phyloP scores from a whole-genome alignment of 2,797 vertebrate genomes.

The Enteromius viviparus region DNA sequence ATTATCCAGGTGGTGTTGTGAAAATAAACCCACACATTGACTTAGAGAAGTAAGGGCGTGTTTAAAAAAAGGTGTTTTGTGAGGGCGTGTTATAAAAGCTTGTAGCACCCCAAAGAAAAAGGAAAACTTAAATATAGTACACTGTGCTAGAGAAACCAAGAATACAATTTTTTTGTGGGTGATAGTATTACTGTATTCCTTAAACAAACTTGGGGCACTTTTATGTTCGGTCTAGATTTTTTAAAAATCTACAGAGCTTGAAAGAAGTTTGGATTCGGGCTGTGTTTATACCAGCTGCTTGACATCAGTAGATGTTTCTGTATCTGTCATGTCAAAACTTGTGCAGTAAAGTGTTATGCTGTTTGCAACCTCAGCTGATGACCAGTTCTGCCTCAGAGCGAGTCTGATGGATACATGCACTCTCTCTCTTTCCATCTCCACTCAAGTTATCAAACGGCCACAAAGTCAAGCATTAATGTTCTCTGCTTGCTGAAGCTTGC shows the following conservation, averaged over 20 bases:
- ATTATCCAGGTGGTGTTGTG: no score
- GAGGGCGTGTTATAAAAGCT: no score
- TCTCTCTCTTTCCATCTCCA: background rate
- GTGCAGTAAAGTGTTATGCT: background rate
- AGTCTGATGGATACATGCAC: conserved; percentile 35
- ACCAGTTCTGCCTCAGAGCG: conserved; percentile 25
- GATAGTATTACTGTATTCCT: background rate
- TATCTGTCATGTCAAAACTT: conserved; percentile 19
- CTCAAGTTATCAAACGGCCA: conserved; percentile 38
- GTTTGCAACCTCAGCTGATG: conserved; percentile 6
- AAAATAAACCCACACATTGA: no score
- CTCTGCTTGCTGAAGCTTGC: conserved; percentile 29
- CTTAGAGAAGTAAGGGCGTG: no score
- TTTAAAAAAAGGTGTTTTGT: no score
- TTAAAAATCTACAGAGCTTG: conserved; percentile 8
- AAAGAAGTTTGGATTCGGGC: conserved; percentile 5
- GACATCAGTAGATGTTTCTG: conserved; percentile 12
- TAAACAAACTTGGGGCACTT: background rate
- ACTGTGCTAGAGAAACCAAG: background rate
- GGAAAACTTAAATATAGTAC: background rate
- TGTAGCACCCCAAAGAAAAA: no score
- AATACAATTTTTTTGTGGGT: background rate
- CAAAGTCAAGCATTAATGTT: conserved; percentile 31
- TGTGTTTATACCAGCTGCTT: conserved; percentile 28
- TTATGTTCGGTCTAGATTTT: background rate